Evolutionary conservation across 2,113 vertebrate species (phyloP).

Genomic region (Gavia stellata): DNA sequence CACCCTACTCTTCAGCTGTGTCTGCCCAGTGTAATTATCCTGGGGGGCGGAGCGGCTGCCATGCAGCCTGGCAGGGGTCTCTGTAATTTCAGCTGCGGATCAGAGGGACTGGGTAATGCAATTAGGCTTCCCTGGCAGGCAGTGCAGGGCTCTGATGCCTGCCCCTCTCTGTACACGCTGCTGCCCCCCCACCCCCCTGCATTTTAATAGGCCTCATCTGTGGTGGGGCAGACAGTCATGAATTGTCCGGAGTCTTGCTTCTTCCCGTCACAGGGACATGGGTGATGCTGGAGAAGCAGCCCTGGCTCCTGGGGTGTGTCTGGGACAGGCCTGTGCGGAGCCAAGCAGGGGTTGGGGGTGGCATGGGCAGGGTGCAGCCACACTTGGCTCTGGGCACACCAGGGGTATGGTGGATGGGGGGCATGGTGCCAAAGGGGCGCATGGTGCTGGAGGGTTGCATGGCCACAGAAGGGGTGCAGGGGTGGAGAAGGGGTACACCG

Average conservation of each 20-base stretch:
- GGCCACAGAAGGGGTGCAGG: background rate
- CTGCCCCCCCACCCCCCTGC: background rate
- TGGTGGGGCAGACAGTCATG: background rate
- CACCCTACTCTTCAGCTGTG: background rate
- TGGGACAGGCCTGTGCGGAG: background rate
- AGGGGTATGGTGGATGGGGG: rapidly evolving
- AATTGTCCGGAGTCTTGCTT: rapidly evolving
- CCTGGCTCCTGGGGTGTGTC: background rate
- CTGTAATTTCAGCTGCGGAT: background rate
- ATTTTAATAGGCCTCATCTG: background rate
- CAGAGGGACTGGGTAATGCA: background rate
- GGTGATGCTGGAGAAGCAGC: background rate
- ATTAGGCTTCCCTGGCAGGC: background rate
- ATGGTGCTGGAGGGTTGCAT: rapidly evolving
- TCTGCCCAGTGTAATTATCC: background rate
- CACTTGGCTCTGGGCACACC: background rate
- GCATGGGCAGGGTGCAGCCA: rapidly evolving
- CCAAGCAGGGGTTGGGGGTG: background rate
- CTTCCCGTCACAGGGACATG: rapidly evolving
- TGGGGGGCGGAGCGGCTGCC: background rate
- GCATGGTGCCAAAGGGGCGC: rapidly evolving
- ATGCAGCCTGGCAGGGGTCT: background rate
- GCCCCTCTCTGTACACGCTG: background rate
- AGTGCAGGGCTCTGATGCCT: background rate
- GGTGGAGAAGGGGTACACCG: background rate